phyloP scores from a whole-genome alignment of 1,140 invertebrate species.

The Trichonephila clavipes region DNA sequence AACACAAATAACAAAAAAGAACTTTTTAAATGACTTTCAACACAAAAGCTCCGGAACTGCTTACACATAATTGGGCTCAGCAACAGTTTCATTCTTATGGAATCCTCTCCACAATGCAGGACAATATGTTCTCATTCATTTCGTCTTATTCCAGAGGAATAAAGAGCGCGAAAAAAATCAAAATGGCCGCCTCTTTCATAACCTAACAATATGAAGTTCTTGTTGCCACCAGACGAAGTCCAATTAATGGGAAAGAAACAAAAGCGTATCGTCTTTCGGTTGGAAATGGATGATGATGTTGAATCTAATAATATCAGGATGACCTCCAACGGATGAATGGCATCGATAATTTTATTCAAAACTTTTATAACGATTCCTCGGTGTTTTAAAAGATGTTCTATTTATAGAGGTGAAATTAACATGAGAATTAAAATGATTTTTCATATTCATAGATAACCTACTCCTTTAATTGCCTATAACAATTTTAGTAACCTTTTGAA shows the following conservation, averaged over 20 bases:
- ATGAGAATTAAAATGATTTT: background rate
- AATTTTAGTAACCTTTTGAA: too few relatives aligned
- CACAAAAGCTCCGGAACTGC: conserved; percentile 15
- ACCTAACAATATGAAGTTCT: background rate
- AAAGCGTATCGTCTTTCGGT: background rate
- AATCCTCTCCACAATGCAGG: background rate
- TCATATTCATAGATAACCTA: background rate
- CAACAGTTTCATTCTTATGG: background rate
- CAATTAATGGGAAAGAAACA: conserved; percentile 35
- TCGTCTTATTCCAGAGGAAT: background rate
- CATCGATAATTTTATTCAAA: background rate
- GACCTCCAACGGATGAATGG: conserved; percentile 4
- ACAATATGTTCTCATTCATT: background rate
- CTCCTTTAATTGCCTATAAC: too few relatives aligned
- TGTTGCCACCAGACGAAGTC: conserved; percentile 3
- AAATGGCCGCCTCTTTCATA: background rate
- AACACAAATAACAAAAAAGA: background rate
- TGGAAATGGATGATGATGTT: background rate
- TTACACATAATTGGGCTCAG: conserved; percentile 32
- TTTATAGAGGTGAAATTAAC: background rate
- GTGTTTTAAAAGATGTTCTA: background rate
- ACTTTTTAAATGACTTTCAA: background rate
- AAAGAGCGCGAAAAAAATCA: background rate
- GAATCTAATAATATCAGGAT: background rate
- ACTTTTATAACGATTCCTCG: background rate